Conservation (phyloP, 2,113 vertebrate genomes). For the Stegastes partitus region DNA sequence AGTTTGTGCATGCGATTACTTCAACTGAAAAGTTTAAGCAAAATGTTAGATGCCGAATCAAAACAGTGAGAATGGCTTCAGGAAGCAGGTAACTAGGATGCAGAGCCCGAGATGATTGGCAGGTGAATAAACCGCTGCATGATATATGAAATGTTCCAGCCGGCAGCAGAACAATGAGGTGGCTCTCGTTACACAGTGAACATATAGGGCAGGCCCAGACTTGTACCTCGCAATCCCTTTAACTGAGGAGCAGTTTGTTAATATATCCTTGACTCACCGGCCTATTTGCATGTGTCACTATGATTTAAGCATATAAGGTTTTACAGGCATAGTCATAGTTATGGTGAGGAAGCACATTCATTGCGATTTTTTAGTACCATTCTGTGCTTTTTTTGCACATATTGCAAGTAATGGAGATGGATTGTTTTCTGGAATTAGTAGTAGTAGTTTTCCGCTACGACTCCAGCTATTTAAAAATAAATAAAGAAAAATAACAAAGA, state of each 20-base stretch:
- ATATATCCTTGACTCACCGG: constrained; percentile 24
- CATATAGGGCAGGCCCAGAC: constrained; percentile 70
- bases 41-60: background rate
- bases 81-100: background rate
- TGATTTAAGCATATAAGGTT: constrained; percentile 31
- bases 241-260: constrained; percentile 42
- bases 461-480: too few species aligned
- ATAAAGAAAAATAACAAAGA: background rate
- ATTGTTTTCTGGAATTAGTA: constrained; percentile 2
- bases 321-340: background rate
- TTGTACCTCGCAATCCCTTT: constrained; percentile 61
- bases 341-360: background rate
- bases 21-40: background rate
- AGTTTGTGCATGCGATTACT: background rate
- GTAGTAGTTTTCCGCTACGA: constrained; percentile 4
- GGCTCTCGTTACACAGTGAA: constrained; percentile 70
- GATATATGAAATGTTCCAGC: constrained; percentile 45
- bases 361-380: background rate
- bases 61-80: background rate
- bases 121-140: constrained; percentile 19
- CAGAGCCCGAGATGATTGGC: constrained; percentile 36
- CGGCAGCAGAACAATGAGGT: constrained; percentile 54
- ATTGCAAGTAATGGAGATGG: background rate
- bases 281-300: constrained; percentile 27
- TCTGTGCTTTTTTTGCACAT: background rate